Evolutionary conservation across 2,888 invertebrate species (phyloP), one percentile per base, ranked within the genome.

Genomic region (Mechanitis messenoides): DNA sequence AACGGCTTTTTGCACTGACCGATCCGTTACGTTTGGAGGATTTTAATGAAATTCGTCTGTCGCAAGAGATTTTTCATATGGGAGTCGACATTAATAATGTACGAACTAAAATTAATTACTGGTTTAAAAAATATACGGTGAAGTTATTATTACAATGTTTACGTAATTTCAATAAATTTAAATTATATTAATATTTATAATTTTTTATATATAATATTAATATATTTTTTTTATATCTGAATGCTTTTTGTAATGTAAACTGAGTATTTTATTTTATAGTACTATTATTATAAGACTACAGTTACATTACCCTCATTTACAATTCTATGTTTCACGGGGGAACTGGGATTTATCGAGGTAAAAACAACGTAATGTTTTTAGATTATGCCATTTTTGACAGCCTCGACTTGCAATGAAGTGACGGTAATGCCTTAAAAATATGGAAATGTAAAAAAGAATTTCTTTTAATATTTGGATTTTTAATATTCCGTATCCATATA

Each of bases 11-110:
- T 63, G 59, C 61, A 54, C 61, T 57, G 61, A 64, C 62, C 59
- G 59, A 67, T 61, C 60, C 57, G 56, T 56, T 59, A 58, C 59
- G 62, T 59, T 63, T 59, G 61, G 60, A 53, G 60, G 61, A 61
- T 64, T 69, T 68, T 67, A 67, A 69, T 69, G 69, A 69, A 69
- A 69, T 67, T 67, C 66, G 65, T 62, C 65, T 64, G 67, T 67
- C 62, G 62, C 50, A 50, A 50, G 50, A 31, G 31, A 31, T 50
- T 50, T 31, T 50, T 59, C 53, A 46, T 38, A 45, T 12, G 33
- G 20, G 2, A 56, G 5, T 12, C 20, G 5, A 20, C 28, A 55
- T 33, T 55, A 42, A 20, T 45, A 55, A 42, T n/a, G 11, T 31
- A 31, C 20, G 9, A 20, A 55, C 42, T 55, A 38, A 20, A 55